phyloP scores from a whole-genome alignment of 2,888 invertebrate genomes.

The Himalopsyche kuldschensis region DNA sequence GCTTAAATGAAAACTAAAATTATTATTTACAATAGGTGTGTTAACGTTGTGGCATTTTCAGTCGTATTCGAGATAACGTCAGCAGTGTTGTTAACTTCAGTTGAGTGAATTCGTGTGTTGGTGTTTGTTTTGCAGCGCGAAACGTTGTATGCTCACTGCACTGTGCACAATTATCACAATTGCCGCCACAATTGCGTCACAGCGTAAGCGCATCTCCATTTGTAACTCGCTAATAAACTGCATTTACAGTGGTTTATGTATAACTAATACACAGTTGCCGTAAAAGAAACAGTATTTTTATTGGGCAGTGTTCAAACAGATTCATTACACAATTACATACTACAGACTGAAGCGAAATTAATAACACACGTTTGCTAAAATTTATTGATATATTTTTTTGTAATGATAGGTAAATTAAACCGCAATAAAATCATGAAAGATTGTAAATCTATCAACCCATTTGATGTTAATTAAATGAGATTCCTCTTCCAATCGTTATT shows the following conservation, averaged over 20 bases:
- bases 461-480: no score
- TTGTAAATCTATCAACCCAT: no score
- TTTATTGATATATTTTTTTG: no score
- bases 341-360: no score
- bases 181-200: background rate
- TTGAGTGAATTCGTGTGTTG: background rate
- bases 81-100: background rate
- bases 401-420: no score
- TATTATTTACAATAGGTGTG: background rate
- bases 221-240: slow-evolving; percentile 22
- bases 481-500: no score
- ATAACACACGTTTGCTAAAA: no score
- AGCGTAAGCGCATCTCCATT: slow-evolving; percentile 25
- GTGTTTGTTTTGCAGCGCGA: background rate
- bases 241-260: slow-evolving; percentile 18
- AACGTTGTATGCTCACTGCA: background rate
- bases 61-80: background rate
- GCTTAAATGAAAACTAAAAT: background rate
- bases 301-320: no score
- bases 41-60: background rate
- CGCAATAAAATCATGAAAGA: no score
- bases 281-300: no score
- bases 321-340: no score
- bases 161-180: background rate
- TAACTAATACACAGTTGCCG: background rate